phyloP scores from a whole-genome alignment of 2,888 invertebrate species.

The Teleogryllus oceanicus region DNA sequence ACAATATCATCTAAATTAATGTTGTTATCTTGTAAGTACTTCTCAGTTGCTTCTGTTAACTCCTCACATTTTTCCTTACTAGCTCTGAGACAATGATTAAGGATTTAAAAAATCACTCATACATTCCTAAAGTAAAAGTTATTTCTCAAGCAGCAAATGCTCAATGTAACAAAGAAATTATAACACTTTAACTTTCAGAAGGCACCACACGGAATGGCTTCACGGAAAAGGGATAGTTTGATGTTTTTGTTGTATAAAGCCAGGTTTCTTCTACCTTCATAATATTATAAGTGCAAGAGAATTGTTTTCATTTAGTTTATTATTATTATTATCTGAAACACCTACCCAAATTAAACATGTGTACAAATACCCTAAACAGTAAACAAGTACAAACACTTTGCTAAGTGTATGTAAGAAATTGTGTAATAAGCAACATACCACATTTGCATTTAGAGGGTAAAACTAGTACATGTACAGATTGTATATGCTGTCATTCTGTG shows the following conservation, averaged over 20 bases:
- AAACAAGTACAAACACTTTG: not conserved
- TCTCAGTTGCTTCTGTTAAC: not conserved
- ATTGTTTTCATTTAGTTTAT: no score
- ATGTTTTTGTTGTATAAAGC: no score
- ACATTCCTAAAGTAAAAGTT: no score
- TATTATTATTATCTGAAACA: no score
- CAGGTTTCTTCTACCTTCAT: no score
- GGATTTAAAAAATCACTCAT: not conserved
- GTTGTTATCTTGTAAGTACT: not conserved
- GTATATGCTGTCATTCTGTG: constrained; percentile 34
- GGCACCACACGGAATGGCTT: no score
- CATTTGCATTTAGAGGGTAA: constrained; percentile 29
- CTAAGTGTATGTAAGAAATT: constrained; percentile 12
- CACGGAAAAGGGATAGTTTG: no score
- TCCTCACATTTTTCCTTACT: not conserved
- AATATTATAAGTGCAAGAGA: no score
- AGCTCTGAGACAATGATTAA: not conserved
- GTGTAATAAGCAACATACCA: constrained; percentile 20
- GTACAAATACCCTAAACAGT: not conserved
- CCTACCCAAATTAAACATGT: no score
- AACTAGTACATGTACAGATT: constrained; percentile 34
- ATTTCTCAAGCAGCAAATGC: no score
- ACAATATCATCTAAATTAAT: not conserved
- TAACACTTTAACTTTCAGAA: no score
- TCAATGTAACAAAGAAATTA: no score